phyloP scores from a whole-genome alignment of 2,113 vertebrate species.

The Macrotus californicus region DNA sequence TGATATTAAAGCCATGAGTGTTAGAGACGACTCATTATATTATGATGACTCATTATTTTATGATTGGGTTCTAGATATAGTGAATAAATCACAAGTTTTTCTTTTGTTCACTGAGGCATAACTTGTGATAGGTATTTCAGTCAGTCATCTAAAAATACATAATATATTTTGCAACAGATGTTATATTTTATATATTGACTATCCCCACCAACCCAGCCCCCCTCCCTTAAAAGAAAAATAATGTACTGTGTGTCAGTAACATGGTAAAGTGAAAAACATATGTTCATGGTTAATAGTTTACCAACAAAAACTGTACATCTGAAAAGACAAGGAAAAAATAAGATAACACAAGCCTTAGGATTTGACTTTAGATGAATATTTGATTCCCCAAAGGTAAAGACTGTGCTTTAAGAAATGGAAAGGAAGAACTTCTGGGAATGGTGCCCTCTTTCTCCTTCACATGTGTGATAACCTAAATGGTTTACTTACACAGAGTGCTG shows the following conservation, averaged over 20 bases:
- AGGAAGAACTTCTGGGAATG: slow-evolving; percentile 75
- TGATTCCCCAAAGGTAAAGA: slow-evolving; percentile 78
- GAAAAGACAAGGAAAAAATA: slow-evolving; percentile 67
- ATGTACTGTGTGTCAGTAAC: slow-evolving; percentile 72
- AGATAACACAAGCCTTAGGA: slow-evolving; percentile 74
- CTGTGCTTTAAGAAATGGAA: slow-evolving; percentile 59
- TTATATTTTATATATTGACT: slow-evolving; percentile 75
- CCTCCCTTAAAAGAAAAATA: background rate
- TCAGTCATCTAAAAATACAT: slow-evolving; percentile 69
- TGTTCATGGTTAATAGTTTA: slow-evolving; percentile 77
- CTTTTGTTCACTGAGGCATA: slow-evolving; percentile 68
- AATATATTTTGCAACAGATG: slow-evolving; percentile 74
- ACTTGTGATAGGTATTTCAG: slow-evolving; percentile 72
- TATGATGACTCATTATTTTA: too few species aligned
- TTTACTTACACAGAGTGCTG: slow-evolving; percentile 79
- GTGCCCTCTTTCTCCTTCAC: slow-evolving; percentile 79
- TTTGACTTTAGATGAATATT: slow-evolving; percentile 80
- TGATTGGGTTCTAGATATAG: background rate
- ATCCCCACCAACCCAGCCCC: background rate
- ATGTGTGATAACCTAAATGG: slow-evolving; percentile 79
- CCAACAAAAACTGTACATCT: slow-evolving; percentile 76
- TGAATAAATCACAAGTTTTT: slow-evolving; percentile 70
- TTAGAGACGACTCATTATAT: slow-evolving; percentile 53
- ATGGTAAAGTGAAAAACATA: slow-evolving; percentile 80
- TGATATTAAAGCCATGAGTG: slow-evolving; percentile 36